Evolutionary conservation across 1,140 invertebrate genomes (phyloP).

Genomic region (Calycopis cecrops): DNA sequence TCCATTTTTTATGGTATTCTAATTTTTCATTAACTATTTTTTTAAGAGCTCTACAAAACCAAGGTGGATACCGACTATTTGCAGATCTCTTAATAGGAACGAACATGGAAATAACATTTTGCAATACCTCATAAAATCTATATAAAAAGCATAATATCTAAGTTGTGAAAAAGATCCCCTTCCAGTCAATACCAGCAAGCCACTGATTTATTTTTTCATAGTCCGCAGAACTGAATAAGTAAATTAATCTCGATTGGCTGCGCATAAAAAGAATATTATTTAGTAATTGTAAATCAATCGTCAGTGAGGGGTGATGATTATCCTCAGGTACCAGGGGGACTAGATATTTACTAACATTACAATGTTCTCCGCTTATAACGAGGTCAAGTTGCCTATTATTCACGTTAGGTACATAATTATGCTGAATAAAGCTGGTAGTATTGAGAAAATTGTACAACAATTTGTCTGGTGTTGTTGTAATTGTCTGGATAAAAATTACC

Average conservation of each 20-base stretch:
- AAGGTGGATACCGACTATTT: no score
- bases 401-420: not conserved
- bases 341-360: not conserved
- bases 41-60: no score
- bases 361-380: not conserved
- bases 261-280: not conserved
- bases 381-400: constrained; percentile 8
- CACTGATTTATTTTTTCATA: not conserved
- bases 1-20: constrained; percentile 14
- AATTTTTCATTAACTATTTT: no score
- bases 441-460: constrained; percentile 4
- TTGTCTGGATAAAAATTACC: no score
- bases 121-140: no score
- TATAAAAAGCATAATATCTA: no score
- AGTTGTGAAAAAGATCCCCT: no score
- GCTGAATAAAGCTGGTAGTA: not conserved
- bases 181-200: not conserved
- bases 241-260: not conserved
- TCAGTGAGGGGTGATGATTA: not conserved
- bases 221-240: not conserved
- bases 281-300: not conserved
- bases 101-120: no score
- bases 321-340: not conserved
- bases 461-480: not conserved
- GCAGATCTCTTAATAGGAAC: no score